Evolutionary conservation across 2,888 invertebrate species (phyloP), one percentile per base, ranked within the genome.

Genomic region (Agrilus mali): DNA sequence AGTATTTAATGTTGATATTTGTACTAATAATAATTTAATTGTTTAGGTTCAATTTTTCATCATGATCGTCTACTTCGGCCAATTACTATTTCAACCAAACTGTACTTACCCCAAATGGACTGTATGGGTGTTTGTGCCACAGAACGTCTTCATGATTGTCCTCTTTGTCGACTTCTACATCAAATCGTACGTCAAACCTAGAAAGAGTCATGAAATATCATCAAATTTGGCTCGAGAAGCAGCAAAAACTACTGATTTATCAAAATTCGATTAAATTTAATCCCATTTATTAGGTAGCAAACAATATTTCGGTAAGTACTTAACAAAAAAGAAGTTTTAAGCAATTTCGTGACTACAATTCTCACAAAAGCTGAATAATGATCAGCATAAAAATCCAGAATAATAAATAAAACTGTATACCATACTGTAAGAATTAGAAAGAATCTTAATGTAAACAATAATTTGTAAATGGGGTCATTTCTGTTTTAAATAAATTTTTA

Each of bases 161-260:
- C 61, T 84, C 2, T 84, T 84, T 55, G 55, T 67, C 1, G 79
- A 83, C 45, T 84, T 84, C 58, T 84, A 83, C 50, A 71, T 73
- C 38, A 77, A 75, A 54, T 56, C 75, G 0, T 84, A 84, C 53
- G 53, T 78, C 32, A 54, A 49, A 41, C 46, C 47, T 53, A 71
- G 53, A 40, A 37, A 44, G 36, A 22, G 12, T 14, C 33, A 45
- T 20, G 42, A 43, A 33, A 20, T 17, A 12, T 20, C 37, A 13
- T 37, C 37, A 10, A 15, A 17, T 17, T 4, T 20, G 20, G 20
- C 17, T 35, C 32, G 20, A 43, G 6, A 45, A 41, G 33, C 33
- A 38, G 7, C n/a, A 35, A 32, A 7, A 41, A 20, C 39, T 16
- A 14, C 13, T 4, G 15, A 22, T 22, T 15, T 22, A 8, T 17